phyloP scores from a whole-genome alignment of 2,888 invertebrate species.

The Brachycybe producta region DNA sequence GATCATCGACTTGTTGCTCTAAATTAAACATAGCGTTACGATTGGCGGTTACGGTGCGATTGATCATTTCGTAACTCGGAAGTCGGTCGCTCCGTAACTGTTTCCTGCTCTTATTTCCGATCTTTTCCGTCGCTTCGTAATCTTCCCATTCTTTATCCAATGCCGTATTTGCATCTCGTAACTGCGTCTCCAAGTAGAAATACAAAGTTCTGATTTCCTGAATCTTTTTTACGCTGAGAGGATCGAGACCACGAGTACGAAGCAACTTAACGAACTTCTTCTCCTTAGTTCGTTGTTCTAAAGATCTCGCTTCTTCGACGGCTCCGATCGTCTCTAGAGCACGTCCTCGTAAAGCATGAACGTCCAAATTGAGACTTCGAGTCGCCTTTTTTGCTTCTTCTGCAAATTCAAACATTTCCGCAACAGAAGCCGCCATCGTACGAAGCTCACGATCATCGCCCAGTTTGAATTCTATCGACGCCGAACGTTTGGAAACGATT shows the following conservation, averaged over 20 bases:
- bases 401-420: slow-evolving; percentile 46
- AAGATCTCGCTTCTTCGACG: slow-evolving; percentile 32
- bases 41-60: slow-evolving; percentile 62
- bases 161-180: slow-evolving; percentile 54
- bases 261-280: slow-evolving; percentile 30
- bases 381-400: slow-evolving; percentile 47
- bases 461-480: not conserved
- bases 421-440: too few relatives aligned
- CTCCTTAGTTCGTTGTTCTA: slow-evolving; percentile 31
- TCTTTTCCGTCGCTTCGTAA: slow-evolving; percentile 6
- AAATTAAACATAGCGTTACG: slow-evolving; percentile 52
- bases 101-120: too few relatives aligned
- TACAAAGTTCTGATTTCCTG: slow-evolving; percentile 51
- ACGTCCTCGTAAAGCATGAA: slow-evolving; percentile 43
- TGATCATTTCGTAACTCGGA: slow-evolving; percentile 61
- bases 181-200: slow-evolving; percentile 55
- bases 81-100: slow-evolving; percentile 26
- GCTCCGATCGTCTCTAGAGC: slow-evolving; percentile 36
- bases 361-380: slow-evolving; percentile 43
- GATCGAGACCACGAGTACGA: slow-evolving; percentile 43
- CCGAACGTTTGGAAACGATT: not conserved
- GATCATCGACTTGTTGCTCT: slow-evolving; percentile 27
- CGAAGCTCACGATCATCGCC: not conserved
- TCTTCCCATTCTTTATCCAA: slow-evolving; percentile 66
- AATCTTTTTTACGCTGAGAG: slow-evolving; percentile 51